Conservation (phyloP, 2,113 vertebrate genomes). For the Porphyrio hochstetteri region DNA sequence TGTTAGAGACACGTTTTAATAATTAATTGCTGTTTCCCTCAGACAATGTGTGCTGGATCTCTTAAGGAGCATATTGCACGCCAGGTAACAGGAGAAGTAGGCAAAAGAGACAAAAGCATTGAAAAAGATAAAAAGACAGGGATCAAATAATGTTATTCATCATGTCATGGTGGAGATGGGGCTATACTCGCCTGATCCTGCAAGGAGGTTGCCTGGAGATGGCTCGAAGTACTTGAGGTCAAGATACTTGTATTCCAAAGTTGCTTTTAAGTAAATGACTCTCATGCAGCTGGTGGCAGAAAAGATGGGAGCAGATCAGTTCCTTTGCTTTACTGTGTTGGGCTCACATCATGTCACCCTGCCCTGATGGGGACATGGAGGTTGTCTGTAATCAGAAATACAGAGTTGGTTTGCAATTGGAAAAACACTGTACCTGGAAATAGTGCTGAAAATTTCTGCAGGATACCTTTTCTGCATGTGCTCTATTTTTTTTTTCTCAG, state of each 20-base stretch:
- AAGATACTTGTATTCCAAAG: constrained; percentile 23
- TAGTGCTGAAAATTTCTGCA: background rate
- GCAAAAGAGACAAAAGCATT: constrained; percentile 32
- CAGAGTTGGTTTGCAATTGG: no score
- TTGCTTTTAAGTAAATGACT: constrained; percentile 1
- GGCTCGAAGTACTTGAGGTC: background rate
- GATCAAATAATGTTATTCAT: constrained; percentile 29
- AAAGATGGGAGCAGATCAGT: background rate
- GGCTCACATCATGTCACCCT: background rate
- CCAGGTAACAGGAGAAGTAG: constrained; percentile 16
- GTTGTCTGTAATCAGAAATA: background rate
- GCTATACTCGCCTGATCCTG: background rate
- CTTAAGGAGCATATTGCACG: background rate
- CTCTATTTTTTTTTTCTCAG: background rate
- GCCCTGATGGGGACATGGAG: background rate
- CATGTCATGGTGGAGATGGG: background rate
- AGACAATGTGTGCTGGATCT: constrained; percentile 18
- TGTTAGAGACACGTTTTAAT: constrained; percentile 50
- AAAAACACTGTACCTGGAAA: background rate
- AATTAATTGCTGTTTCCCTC: constrained; percentile 44
- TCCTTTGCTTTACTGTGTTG: background rate
- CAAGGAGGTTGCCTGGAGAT: background rate
- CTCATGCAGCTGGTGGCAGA: background rate
- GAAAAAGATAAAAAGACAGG: background rate
- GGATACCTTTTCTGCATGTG: background rate